Percentiles rank a stretch among this genome's conserved stretches.
phyloP scores from a whole-genome alignment of 2,113 vertebrate species.

The Pionites leucogaster region DNA sequence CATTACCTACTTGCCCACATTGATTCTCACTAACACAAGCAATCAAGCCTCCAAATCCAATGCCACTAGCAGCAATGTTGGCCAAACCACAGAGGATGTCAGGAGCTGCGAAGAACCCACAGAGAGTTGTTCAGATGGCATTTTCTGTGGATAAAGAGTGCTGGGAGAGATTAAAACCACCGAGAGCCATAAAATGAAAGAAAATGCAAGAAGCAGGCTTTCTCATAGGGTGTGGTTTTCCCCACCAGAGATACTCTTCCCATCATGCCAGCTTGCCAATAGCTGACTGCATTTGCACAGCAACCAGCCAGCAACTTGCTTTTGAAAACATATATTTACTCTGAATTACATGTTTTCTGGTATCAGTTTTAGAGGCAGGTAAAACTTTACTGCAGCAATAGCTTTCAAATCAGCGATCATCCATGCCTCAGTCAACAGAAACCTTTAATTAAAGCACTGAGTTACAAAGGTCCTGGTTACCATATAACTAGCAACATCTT shows the following conservation, averaged over 20 bases:
- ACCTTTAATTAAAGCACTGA: conserved; percentile 48
- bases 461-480: conserved; percentile 25
- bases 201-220: background rate
- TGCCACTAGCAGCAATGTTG: background rate
- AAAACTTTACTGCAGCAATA: background rate
- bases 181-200: background rate
- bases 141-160: background rate
- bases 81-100: background rate
- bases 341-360: background rate
- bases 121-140: background rate
- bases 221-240: background rate
- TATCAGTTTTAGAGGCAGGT: background rate
- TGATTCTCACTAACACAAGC: background rate
- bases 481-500: conserved; percentile 44
- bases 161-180: background rate
- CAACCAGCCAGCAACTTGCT: background rate
- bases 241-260: background rate
- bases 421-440: conserved; percentile 48
- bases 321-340: background rate
- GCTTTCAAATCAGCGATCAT: background rate
- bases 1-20: background rate
- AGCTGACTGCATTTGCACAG: background rate
- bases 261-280: background rate
- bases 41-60: background rate
- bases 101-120: background rate